A percentile compares a stretch with the other conserved stretches of the same genome.
Conservation (phyloP, 2,113 vertebrate genomes). For the Poecilia latipinna region DNA sequence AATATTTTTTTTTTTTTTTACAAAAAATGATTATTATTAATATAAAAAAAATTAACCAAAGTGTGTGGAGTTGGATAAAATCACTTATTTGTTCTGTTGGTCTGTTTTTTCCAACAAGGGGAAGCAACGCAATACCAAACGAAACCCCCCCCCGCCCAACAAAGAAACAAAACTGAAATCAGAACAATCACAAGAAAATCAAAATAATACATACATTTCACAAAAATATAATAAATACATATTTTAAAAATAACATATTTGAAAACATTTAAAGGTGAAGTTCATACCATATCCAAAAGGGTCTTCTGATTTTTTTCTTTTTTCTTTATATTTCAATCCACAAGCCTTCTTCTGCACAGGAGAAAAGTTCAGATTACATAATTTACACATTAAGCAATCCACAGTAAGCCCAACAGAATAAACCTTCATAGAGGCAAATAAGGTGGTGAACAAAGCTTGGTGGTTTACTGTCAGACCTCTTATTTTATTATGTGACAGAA, state of each 20-base stretch:
- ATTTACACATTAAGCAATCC: too few species aligned
- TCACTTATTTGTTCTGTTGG: not conserved
- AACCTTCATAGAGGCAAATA: too few species aligned
- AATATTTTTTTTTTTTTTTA: not conserved
- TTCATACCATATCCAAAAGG: not conserved
- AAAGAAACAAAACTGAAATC: not conserved
- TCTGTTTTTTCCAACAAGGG: not conserved
- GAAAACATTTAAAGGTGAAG: not conserved
- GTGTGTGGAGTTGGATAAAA: not conserved
- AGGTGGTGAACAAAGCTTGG: too few species aligned
- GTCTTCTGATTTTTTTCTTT: not conserved
- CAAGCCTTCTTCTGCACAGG: not conserved
- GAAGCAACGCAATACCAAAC: not conserved
- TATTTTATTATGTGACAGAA: not conserved
- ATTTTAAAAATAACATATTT: not conserved
- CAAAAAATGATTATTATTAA: too few species aligned
- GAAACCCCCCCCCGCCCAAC: too few species aligned
- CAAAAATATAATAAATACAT: not conserved
- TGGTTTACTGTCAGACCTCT: too few species aligned
- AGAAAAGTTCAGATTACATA: too few species aligned
- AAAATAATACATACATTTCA: not conserved
- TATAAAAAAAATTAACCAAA: not conserved
- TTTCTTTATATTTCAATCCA: not conserved
- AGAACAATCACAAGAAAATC: not conserved
- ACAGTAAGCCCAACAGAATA: too few species aligned